Evolutionary conservation across 2,113 vertebrate species (phyloP).

Genomic region (Ophiodon elongatus): DNA sequence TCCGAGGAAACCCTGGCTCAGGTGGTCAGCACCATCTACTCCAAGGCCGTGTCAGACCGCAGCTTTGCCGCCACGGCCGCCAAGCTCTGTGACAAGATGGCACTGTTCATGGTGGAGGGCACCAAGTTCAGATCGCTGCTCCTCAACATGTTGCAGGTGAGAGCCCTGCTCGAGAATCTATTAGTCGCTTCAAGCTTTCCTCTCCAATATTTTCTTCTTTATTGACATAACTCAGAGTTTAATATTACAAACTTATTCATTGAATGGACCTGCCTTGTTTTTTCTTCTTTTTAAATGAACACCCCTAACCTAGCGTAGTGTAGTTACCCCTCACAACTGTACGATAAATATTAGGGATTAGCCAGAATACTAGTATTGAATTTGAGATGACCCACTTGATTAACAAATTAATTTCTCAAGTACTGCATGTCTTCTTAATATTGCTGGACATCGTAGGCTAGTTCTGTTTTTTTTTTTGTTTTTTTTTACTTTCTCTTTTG

Average conservation of each 20-base stretch:
- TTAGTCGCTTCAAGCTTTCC: not conserved
- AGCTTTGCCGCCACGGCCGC: slow-evolving; percentile 97
- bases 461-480: too few species aligned
- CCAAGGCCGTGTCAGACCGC: slow-evolving; percentile 92
- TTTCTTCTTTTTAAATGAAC: not conserved
- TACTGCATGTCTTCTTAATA: too few species aligned
- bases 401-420: too few species aligned
- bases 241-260: not conserved
- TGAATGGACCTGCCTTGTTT: not conserved
- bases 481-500: too few species aligned
- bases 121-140: slow-evolving; percentile 98
- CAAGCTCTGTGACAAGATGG: slow-evolving; percentile 98
- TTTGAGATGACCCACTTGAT: too few species aligned
- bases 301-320: not conserved
- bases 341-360: not conserved
- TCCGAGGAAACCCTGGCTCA: slow-evolving; percentile 93
- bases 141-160: slow-evolving; percentile 98
- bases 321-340: not conserved
- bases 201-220: not conserved
- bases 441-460: too few species aligned
- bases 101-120: slow-evolving; percentile 97
- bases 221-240: not conserved
- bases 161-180: slow-evolving; percentile 2
- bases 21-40: slow-evolving; percentile 94
- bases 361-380: not conserved